These are phyloP conservation scores for Astreopora myriophthalma DNA, from an alignment of 64 coral and sea anemone genomes.

Conservation along the genomic window DNA sequence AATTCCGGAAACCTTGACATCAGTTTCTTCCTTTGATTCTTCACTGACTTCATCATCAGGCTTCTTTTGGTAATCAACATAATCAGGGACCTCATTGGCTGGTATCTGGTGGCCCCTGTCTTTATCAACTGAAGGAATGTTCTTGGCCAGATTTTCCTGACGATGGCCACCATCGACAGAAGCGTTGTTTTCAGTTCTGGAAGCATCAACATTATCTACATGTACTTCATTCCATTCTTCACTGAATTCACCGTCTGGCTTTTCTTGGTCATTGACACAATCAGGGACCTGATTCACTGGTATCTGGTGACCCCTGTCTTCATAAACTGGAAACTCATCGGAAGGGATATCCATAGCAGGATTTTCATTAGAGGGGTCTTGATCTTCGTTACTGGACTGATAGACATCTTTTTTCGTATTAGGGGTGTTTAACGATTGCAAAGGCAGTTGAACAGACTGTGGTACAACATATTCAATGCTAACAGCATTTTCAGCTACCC, in stretches of 20 bases:
- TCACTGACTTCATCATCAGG: slow-evolving; percentile 18
- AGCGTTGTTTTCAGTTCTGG: neutral
- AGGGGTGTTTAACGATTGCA: neutral
- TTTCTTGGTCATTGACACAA: slow-evolving; percentile 30
- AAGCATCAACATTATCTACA: neutral
- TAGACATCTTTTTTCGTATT: neutral
- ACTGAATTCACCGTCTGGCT: too few species aligned
- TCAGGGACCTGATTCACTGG: slow-evolving; percentile 7
- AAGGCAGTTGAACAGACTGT: neutral
- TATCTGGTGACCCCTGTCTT: slow-evolving; percentile 4
- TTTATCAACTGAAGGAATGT: slow-evolving; percentile 4
- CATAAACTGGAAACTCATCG: slow-evolving; percentile 6
- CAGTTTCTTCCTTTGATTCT: neutral
- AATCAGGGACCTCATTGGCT: neutral
- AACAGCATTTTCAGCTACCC: slow-evolving; percentile 21
- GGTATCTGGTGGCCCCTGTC: slow-evolving; percentile 23
- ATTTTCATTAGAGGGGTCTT: slow-evolving; percentile 24
- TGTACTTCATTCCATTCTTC: slow-evolving; percentile 1
- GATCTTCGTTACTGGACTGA: neutral
- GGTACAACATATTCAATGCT: slow-evolving; percentile 33
- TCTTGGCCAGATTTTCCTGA: slow-evolving; percentile 8
- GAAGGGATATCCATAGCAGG: slow-evolving; percentile 4
- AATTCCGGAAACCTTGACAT: neutral
- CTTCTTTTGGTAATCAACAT: slow-evolving; percentile 5
- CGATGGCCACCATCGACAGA: neutral